Percentiles rank a stretch among this genome's conserved stretches.
phyloP scores from a whole-genome alignment of 1,140 invertebrate species.

The Pemphigus obesinymphae region DNA sequence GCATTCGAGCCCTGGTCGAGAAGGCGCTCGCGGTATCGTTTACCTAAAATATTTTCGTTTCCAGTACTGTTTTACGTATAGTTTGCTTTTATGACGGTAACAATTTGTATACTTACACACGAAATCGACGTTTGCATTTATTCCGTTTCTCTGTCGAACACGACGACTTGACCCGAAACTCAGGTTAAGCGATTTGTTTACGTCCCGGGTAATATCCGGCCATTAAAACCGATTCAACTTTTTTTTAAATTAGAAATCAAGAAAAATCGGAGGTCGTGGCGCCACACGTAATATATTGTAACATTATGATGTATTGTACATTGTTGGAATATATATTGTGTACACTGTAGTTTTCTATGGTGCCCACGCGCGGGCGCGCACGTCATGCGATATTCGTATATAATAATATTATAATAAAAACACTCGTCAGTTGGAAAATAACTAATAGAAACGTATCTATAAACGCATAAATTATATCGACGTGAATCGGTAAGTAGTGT shows the following conservation, averaged over 20 bases:
- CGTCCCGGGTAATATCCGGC: background rate
- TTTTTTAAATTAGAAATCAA: background rate
- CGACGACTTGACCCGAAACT: background rate
- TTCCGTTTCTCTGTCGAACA: background rate
- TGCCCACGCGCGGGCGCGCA: no score
- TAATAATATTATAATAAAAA: no score
- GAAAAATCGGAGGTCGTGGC: background rate
- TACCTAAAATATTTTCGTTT: constrained; percentile 5
- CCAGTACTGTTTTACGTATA: background rate
- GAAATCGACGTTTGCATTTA: background rate
- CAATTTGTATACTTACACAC: no score
- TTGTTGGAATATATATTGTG: background rate
- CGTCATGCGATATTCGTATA: no score
- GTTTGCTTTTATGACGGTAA: background rate
- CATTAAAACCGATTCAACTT: background rate
- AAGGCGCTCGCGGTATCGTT: no score
- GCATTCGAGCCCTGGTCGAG: no score
- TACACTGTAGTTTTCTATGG: no score
- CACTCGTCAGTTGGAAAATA: no score
- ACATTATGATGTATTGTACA: background rate
- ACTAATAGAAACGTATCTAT: no score
- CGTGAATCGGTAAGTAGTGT: no score
- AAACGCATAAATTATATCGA: no score
- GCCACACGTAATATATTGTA: background rate
- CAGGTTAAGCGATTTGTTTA: background rate